Conservation (phyloP, 2,113 vertebrate species). For the Oncorhynchus tshawytscha region DNA sequence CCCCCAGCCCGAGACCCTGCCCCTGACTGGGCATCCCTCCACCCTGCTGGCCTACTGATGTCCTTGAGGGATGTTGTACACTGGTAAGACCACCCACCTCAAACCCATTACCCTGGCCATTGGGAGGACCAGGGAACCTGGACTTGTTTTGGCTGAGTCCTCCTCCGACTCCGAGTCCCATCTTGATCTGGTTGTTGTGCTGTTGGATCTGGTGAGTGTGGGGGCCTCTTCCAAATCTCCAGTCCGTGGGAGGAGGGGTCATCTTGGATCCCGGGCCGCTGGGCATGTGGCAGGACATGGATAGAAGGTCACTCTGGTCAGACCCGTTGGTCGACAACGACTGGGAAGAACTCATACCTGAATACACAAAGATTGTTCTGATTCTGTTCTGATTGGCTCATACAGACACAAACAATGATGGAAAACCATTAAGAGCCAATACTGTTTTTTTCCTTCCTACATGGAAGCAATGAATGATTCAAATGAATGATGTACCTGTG, state of each 20-base stretch:
- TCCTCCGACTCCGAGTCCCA: slow-evolving; percentile 47
- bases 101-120: slow-evolving; percentile 71
- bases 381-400: too few species aligned
- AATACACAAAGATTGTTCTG: background rate
- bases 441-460: too few species aligned
- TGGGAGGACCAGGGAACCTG: slow-evolving; percentile 74
- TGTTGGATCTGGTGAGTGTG: slow-evolving; percentile 79
- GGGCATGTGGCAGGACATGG: slow-evolving; percentile 79
- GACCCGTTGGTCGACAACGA: slow-evolving; percentile 76
- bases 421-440: too few species aligned
- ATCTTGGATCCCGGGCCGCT: slow-evolving; percentile 76
- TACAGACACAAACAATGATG: too few species aligned
- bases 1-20: slow-evolving; percentile 76
- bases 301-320: slow-evolving; percentile 73
- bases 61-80: slow-evolving; percentile 67
- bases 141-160: slow-evolving; percentile 74
- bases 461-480: too few species aligned
- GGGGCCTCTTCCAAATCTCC: slow-evolving; percentile 75
- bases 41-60: slow-evolving; percentile 50
- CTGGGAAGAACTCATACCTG: slow-evolving; percentile 77
- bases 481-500: slow-evolving; percentile 69
- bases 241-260: slow-evolving; percentile 72
- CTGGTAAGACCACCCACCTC: slow-evolving; percentile 69
- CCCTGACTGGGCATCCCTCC: slow-evolving; percentile 47
- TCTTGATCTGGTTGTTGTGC: slow-evolving; percentile 77